Evolutionary conservation across 2,113 vertebrate species (phyloP).

Genomic region (Dromaius novaehollandiae): DNA sequence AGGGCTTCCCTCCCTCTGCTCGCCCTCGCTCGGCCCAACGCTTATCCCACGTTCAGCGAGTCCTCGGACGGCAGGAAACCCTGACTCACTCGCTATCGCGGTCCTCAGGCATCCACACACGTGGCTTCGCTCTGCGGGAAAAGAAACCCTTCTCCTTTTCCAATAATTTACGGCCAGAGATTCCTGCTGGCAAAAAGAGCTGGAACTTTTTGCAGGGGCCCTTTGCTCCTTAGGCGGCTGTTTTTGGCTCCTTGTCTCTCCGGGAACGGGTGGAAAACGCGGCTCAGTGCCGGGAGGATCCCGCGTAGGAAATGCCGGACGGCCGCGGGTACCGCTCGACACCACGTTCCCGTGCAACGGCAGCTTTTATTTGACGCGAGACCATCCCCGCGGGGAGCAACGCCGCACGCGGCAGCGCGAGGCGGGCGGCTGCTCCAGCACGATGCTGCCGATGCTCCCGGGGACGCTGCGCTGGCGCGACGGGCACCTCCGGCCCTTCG

Average conservation of each 20-base stretch:
- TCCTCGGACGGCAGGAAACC: neutral
- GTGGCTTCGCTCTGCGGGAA: conserved; percentile 33
- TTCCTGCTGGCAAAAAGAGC: neutral
- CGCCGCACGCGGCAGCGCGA: neutral
- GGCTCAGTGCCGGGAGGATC: too few relatives aligned
- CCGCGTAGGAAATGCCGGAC: neutral
- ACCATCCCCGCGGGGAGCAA: neutral
- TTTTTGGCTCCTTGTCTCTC: neutral
- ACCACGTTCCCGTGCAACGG: rapidly evolving
- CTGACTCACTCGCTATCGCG: conserved; percentile 30
- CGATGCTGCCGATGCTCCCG: rapidly evolving
- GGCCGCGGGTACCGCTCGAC: neutral
- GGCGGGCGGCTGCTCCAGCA: rapidly evolving
- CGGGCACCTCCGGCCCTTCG: neutral
- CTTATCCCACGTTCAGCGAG: neutral
- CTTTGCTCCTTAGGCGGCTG: neutral
- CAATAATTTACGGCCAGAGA: conserved; percentile 20
- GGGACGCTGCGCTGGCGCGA: rapidly evolving
- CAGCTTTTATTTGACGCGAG: neutral
- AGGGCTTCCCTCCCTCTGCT: neutral
- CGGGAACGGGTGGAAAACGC: too few relatives aligned
- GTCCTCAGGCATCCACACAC: conserved; percentile 29
- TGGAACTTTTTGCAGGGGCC: neutral
- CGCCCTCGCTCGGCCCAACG: rapidly evolving
- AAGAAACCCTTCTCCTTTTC: conserved; percentile 25